Evolutionary conservation across 2,888 invertebrate species (phyloP).

Genomic region (Hermodice carunculata): DNA sequence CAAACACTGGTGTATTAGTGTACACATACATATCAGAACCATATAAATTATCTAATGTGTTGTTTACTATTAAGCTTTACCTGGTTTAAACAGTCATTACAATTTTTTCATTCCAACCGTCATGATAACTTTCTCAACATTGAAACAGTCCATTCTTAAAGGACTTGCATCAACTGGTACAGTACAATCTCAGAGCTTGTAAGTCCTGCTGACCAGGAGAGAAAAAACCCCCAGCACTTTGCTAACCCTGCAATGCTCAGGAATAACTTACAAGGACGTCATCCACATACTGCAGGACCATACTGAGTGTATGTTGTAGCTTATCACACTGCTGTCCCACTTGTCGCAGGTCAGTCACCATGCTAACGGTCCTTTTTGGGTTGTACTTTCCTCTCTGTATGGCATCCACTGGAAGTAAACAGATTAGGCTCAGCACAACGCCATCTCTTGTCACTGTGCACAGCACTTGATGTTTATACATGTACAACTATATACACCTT

Average conservation of each 20-base stretch:
- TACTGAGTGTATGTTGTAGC: slow-evolving; percentile 81
- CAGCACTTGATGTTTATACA: no score
- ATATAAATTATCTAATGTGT: neutral
- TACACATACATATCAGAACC: no score
- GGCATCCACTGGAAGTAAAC: slow-evolving; percentile 76
- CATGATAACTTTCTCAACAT: neutral
- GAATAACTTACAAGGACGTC: slow-evolving; percentile 79
- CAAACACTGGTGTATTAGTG: no score
- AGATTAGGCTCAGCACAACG: neutral
- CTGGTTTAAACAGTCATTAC: neutral
- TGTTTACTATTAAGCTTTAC: neutral
- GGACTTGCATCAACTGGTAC: no score
- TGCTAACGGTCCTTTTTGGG: slow-evolving; percentile 74
- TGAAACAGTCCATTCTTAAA: no score
- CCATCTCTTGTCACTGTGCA: neutral
- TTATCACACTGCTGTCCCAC: slow-evolving; percentile 88
- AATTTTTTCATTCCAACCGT: neutral
- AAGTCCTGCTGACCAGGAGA: no score
- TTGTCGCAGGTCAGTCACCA: slow-evolving; percentile 76
- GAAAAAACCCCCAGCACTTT: no score
- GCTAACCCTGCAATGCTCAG: no score
- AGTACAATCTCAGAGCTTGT: no score
- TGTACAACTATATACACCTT: no score
- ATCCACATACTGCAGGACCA: slow-evolving; percentile 81
- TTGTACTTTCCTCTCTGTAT: slow-evolving; percentile 85